Evolutionary conservation across 2,888 invertebrate species (phyloP).

Genomic region (Ophion ventricosus): DNA sequence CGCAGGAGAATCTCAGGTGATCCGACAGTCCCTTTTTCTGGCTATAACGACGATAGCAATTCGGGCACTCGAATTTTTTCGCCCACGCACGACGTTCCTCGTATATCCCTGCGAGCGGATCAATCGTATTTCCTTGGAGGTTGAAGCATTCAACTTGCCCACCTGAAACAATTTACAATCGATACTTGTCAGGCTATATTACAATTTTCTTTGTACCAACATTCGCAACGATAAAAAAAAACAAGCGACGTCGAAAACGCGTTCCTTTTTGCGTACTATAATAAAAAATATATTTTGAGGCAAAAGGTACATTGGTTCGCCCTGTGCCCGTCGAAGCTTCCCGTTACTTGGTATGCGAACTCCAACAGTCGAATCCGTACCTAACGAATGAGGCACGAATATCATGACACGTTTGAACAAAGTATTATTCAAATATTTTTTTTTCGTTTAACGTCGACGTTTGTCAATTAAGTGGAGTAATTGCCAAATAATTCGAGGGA

Average conservation of each 20-base stretch:
- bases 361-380: background rate
- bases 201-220: background rate
- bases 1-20: slow-evolving; percentile 77
- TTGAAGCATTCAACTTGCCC: background rate
- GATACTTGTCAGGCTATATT: background rate
- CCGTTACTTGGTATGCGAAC: background rate
- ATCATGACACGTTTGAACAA: too few species aligned
- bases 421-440: too few species aligned
- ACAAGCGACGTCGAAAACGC: background rate
- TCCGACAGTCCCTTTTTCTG: slow-evolving; percentile 71
- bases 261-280: background rate
- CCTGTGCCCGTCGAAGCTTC: background rate
- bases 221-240: background rate
- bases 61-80: slow-evolving; percentile 33
- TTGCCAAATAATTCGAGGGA: too few species aligned
- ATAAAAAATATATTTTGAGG: background rate
- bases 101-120: background rate
- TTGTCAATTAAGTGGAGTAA: too few species aligned
- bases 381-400: too few species aligned
- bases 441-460: too few species aligned
- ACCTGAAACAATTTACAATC: slow-evolving; percentile 23
- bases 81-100: background rate
- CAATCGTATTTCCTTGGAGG: background rate
- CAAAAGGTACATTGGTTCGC: background rate
- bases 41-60: slow-evolving; percentile 36